phyloP scores from a whole-genome alignment of 2,888 invertebrate species.

The Megastigmus dorsalis region DNA sequence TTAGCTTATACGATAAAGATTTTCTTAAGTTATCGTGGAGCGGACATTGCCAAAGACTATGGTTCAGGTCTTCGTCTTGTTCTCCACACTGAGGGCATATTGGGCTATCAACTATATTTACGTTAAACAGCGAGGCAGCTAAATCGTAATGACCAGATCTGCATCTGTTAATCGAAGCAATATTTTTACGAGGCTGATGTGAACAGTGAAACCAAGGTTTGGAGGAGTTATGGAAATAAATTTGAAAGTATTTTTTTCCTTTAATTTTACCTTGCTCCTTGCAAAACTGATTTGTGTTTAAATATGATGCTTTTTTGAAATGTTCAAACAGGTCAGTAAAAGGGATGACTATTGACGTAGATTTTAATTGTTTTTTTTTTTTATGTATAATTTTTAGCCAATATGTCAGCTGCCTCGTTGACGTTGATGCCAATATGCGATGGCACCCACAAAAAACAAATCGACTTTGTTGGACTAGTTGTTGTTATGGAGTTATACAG shows the following conservation, averaged over 20 bases:
- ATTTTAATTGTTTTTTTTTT: too few species aligned
- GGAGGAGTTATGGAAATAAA: not conserved
- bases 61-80: not conserved
- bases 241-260: not conserved
- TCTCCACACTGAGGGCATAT: not conserved
- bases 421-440: not conserved
- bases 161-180: not conserved
- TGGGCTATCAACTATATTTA: not conserved
- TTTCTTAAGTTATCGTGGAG: too few species aligned
- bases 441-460: not conserved
- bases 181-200: not conserved
- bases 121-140: not conserved
- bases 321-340: not conserved
- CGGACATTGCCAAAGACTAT: too few species aligned
- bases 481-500: not conserved
- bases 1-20: too few species aligned
- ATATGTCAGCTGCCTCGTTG: too few species aligned
- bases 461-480: not conserved
- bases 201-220: not conserved
- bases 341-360: not conserved
- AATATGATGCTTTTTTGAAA: not conserved
- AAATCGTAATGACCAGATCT: not conserved
- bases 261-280: not conserved
- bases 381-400: not conserved
- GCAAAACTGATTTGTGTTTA: not conserved